These are phyloP conservation scores for Crypturellus undulatus DNA, from an alignment of 2,113 vertebrate species.

Conservation along the genomic window DNA sequence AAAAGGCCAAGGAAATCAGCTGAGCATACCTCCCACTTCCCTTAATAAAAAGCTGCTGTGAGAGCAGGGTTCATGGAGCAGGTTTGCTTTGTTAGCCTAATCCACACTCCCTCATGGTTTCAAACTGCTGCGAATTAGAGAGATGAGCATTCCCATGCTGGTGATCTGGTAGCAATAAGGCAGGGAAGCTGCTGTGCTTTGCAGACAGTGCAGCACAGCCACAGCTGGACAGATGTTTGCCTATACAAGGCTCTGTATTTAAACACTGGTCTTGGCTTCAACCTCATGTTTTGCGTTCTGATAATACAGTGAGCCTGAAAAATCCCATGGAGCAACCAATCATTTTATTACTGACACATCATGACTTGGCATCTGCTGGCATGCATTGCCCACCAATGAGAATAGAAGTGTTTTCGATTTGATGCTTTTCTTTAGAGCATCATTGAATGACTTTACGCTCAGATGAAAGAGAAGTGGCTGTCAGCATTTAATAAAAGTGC, in stretches of 20 bases:
- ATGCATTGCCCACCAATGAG: not conserved
- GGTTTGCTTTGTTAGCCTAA: conserved; percentile 4
- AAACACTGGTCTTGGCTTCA: conserved; percentile 9
- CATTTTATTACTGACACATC: not conserved
- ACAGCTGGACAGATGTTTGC: conserved; percentile 39
- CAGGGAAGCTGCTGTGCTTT: not conserved
- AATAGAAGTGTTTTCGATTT: not conserved
- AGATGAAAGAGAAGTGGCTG: not conserved
- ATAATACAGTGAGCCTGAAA: not conserved
- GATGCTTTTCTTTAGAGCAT: not conserved
- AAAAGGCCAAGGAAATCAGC: not conserved
- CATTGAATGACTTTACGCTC: not conserved
- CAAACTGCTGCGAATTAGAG: not conserved
- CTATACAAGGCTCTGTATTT: not conserved
- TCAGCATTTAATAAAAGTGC: rapidly evolving
- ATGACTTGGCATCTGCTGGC: not conserved
- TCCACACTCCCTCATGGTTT: not conserved
- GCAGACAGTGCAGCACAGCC: not conserved
- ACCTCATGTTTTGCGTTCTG: not conserved
- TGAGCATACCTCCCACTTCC: not conserved
- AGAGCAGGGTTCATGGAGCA: not conserved
- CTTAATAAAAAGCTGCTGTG: not conserved
- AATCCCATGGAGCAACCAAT: not conserved
- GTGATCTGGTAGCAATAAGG: not conserved
- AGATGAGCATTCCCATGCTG: conserved; percentile 8